Conservation (phyloP, 2,888 invertebrate species). For the Xestia ashworthii region DNA sequence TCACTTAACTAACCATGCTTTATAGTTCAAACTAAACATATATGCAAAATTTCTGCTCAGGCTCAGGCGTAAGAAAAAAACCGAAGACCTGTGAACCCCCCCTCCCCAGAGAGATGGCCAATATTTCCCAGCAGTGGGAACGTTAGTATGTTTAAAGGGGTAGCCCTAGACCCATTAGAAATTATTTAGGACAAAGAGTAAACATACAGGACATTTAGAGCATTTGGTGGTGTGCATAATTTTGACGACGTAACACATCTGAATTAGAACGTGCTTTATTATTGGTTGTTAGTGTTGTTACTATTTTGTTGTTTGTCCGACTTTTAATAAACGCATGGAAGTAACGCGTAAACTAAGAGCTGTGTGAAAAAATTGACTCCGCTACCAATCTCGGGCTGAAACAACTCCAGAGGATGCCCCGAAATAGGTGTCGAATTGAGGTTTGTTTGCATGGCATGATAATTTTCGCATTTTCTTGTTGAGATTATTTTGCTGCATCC, state of each 20-base stretch:
- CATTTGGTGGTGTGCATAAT: conserved; percentile 17
- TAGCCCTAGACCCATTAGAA: conserved; percentile 19
- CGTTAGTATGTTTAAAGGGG: not conserved
- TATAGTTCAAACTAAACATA: too few species aligned
- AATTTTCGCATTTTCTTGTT: too few species aligned
- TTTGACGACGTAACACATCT: conserved; percentile 34
- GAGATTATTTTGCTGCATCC: too few species aligned
- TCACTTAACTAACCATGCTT: too few species aligned
- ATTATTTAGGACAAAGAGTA: conserved; percentile 28
- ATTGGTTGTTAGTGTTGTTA: conserved; percentile 7
- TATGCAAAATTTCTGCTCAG: too few species aligned
- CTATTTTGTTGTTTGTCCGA: not conserved
- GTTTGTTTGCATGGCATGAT: too few species aligned
- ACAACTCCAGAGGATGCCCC: not conserved
- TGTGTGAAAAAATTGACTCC: not conserved
- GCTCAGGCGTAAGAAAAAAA: not conserved
- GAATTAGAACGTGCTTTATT: conserved; percentile 38
- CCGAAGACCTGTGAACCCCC: not conserved
- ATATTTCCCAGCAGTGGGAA: not conserved
- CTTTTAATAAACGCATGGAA: not conserved
- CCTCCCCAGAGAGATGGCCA: not conserved
- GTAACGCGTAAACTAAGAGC: not conserved
- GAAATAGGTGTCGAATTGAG: too few species aligned
- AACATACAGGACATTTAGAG: conserved; percentile 13
- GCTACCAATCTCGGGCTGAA: not conserved